Evolutionary conservation across 2,888 invertebrate genomes (phyloP).

Genomic region (Mythimna loreyi): DNA sequence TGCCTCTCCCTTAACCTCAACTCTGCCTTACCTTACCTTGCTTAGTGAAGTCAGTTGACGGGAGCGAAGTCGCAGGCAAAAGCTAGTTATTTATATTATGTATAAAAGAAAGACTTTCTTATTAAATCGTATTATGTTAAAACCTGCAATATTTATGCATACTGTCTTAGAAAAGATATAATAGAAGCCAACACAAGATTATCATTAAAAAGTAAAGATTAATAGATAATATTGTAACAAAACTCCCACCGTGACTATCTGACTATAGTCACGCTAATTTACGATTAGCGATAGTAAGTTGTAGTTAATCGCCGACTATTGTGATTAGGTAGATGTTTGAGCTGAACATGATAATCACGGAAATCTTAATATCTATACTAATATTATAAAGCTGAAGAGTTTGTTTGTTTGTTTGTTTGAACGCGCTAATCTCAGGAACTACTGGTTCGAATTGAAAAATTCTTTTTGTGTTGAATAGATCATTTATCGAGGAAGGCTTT

Average conservation of each 20-base stretch:
- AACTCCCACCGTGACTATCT: conserved; percentile 28
- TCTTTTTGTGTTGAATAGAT: too few species aligned
- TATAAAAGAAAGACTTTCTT: background rate
- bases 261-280: conserved; percentile 46
- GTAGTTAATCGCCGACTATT: conserved; percentile 8
- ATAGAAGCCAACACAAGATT: background rate
- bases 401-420: too few species aligned
- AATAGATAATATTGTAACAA: background rate
- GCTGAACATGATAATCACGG: background rate
- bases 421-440: too few species aligned
- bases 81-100: too few species aligned
- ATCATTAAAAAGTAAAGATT: background rate
- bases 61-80: too few species aligned
- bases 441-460: too few species aligned
- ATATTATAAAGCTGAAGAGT: too few species aligned
- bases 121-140: background rate
- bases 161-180: background rate
- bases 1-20: too few species aligned
- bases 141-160: background rate
- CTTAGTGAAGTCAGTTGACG: too few species aligned
- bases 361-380: too few species aligned
- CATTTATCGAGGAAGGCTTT: too few species aligned
- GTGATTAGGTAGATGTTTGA: background rate
- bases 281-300: conserved; percentile 29
- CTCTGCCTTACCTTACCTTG: too few species aligned